These are phyloP conservation scores for Uria aalge DNA, from an alignment of 2,113 vertebrate genomes.

Conservation along the genomic window DNA sequence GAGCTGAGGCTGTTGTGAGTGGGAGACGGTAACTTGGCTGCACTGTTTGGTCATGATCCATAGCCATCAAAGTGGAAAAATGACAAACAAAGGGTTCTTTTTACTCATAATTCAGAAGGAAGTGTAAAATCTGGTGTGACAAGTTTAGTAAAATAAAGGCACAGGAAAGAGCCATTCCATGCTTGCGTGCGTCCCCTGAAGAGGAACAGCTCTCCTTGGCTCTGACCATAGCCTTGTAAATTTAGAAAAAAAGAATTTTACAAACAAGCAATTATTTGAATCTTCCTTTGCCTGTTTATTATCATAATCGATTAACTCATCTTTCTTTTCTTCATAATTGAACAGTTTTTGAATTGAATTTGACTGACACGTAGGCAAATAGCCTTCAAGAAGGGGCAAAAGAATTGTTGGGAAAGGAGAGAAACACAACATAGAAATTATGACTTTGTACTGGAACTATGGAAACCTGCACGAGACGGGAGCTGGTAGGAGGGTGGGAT, in stretches of 20 bases:
- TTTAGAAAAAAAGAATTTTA: not conserved
- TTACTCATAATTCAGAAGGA: conserved; percentile 41
- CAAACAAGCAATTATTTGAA: not conserved
- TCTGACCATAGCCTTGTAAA: not conserved
- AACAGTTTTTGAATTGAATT: not conserved
- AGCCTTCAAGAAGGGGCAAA: not conserved
- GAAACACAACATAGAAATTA: not conserved
- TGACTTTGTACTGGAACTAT: not conserved
- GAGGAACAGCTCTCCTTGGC: not conserved
- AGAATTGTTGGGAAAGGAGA: not conserved
- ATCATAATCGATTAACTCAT: not conserved
- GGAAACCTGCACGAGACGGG: not conserved
- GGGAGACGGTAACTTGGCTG: not conserved
- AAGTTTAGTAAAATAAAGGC: conserved; percentile 43
- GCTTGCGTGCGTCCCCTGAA: not conserved
- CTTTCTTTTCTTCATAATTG: not conserved
- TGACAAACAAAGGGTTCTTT: conserved; percentile 51
- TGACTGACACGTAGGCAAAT: not conserved
- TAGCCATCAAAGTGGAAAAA: conserved; percentile 32
- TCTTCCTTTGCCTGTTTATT: not conserved
- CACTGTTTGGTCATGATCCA: not conserved
- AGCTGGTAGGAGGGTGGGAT: not conserved
- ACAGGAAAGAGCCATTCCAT: not conserved
- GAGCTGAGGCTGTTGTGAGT: not conserved
- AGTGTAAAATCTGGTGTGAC: conserved; percentile 58